These are phyloP conservation scores for Ophiodon elongatus DNA, from an alignment of 2,113 vertebrate species.

Conservation along the genomic window DNA sequence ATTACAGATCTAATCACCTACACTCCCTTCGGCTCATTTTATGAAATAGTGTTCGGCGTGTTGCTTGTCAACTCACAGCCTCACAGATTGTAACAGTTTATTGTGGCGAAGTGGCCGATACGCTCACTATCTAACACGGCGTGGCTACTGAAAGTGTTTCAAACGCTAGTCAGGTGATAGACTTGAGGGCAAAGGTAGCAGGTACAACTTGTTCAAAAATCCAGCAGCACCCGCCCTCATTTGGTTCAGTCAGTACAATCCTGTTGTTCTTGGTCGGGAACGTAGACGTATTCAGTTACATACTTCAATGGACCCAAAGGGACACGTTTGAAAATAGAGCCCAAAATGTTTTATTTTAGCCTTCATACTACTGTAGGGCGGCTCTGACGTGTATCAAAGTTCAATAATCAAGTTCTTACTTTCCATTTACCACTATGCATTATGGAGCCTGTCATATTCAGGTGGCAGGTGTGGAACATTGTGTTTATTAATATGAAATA, in stretches of 20 bases:
- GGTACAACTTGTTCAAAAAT: conserved; percentile 14
- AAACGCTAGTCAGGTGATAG: conserved; percentile 18
- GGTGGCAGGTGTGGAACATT: conserved; percentile 49
- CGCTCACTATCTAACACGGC: conserved; percentile 9
- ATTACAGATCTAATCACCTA: not conserved
- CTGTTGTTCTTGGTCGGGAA: not conserved
- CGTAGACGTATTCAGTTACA: not conserved
- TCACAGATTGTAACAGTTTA: not conserved
- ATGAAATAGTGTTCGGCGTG: not conserved
- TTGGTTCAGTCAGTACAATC: not conserved
- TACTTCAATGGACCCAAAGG: not conserved
- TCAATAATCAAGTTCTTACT: conserved; percentile 40
- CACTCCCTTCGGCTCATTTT: not conserved
- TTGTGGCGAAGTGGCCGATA: conserved; percentile 1
- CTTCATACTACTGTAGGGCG: not conserved
- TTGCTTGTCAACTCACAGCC: not conserved
- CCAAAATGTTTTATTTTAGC: conserved; percentile 20
- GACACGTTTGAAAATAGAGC: not conserved
- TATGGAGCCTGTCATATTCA: conserved; percentile 25
- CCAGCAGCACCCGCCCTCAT: not conserved
- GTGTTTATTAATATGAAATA: conserved; percentile 47
- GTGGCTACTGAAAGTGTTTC: not conserved
- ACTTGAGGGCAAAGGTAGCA: conserved; percentile 58
- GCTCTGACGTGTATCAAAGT: conserved; percentile 42
- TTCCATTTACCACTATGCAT: conserved; percentile 13